Conservation (phyloP, 2,113 vertebrate species). For the Cyanistes caeruleus region DNA sequence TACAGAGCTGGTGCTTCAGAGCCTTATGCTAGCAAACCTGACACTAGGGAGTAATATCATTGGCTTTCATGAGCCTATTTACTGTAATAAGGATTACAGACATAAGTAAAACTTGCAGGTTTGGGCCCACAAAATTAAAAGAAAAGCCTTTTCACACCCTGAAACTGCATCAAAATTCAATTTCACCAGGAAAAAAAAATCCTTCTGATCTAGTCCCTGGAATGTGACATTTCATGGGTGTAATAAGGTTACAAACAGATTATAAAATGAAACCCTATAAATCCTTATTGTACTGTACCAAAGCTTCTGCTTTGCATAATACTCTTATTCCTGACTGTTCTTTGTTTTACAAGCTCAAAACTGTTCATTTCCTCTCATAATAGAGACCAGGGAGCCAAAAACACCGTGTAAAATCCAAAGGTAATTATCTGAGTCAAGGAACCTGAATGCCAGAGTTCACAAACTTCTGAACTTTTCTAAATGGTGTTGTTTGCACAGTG, state of each 20-base stretch:
- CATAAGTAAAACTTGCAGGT: conserved; percentile 61
- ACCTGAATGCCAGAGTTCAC: conserved; percentile 45
- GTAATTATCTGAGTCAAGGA: conserved; percentile 67
- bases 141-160: conserved; percentile 51
- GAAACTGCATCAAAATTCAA: conserved; percentile 66
- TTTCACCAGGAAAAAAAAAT: conserved; percentile 60
- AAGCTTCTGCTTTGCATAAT: conserved; percentile 77
- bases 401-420: conserved; percentile 51
- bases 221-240: conserved; percentile 75
- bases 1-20: conserved; percentile 32
- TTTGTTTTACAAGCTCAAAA: conserved; percentile 70
- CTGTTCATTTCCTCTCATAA: conserved; percentile 58
- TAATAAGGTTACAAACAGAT: conserved; percentile 77
- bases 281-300: conserved; percentile 70
- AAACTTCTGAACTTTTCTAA: conserved; percentile 47
- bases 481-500: neutral
- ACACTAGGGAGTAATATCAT: conserved; percentile 53
- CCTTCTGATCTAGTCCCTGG: conserved; percentile 72
- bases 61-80: conserved; percentile 49
- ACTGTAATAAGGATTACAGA: conserved; percentile 59
- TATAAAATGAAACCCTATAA: conserved; percentile 73
- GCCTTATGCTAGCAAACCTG: conserved; percentile 27
- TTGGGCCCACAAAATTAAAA: conserved; percentile 48
- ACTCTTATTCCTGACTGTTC: conserved; percentile 69
- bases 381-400: conserved; percentile 62